Conservation (phyloP, 2,113 vertebrate species). For the Prochilodus magdalenae region DNA sequence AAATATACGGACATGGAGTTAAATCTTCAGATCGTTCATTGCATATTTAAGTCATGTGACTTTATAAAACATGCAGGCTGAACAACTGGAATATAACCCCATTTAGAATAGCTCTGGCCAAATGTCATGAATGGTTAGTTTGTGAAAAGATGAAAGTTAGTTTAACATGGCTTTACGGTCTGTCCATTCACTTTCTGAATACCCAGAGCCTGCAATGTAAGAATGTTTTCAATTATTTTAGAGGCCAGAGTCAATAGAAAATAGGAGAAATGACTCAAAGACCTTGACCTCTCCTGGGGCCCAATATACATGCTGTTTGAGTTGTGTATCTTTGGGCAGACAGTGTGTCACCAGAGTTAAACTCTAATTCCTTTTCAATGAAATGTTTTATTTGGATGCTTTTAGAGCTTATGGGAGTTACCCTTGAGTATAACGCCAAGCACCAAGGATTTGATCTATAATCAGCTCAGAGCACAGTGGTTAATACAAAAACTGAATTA, state of each 20-base stretch:
- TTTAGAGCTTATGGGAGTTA: background rate
- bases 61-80: background rate
- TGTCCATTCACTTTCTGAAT: background rate
- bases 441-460: background rate
- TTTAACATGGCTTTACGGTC: background rate
- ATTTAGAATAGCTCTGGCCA: background rate
- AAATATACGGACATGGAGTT: background rate
- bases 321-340: background rate
- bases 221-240: background rate
- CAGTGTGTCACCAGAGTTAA: background rate
- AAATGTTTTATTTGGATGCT: constrained; percentile 6
- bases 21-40: background rate
- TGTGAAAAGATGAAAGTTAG: background rate
- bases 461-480: background rate
- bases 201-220: background rate
- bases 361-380: background rate
- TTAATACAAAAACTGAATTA: background rate
- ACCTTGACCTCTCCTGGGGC: background rate
- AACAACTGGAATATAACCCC: background rate
- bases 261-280: background rate
- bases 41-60: background rate
- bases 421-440: background rate
- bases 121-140: background rate
- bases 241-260: background rate
- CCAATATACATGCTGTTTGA: background rate